Base-by-base conservation (phyloP, 2,797 vertebrate species). In the Gephyroberyx darwinii region DNA sequence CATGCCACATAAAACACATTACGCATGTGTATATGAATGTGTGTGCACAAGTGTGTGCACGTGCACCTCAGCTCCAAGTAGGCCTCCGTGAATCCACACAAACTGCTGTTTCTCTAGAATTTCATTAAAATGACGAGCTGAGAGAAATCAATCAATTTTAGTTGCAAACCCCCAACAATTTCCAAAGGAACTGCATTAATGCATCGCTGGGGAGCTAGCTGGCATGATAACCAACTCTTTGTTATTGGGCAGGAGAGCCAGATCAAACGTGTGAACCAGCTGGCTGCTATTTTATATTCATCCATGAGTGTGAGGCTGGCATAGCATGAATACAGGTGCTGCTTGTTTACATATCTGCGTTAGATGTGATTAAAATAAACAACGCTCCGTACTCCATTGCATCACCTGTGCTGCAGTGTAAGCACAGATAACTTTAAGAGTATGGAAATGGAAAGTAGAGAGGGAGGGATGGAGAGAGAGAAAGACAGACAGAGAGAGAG, bases 271-370 rank as follows among this genome's bases (percentile, higher is more conserved):
- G 69, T 8, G 65, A 83, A 92, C 81, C 90, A 91, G 90, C 88
- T 92, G 90, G 88, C 82, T 89, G 85, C 90, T 90, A 55, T 81
- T 91, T 91, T 69, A 84, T 84, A 91, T 92, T 90, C 90, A 90
- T 79, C 85, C 78, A 65, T 67, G 76, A 82, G 80, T 82, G 82
- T 45, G 80, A 82, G 79, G 71, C 80, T 88, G 88, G 86, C 86
- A 61, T 77, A 57, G 65, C 83, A 86, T 78, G 80, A 86, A 87
- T 89, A 75, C 91, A 89, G 90, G 86, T 90, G 89, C 82, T 79
- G 86, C 83, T 80, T 91, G 89, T 92, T 91, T 90, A 90, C 88
- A 89, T 86, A 79, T 87, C 77, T 72, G 69, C 14, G n/a, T 54
- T 78, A 50, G 81, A 88, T 87, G 74, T 86, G 84, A 89, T 90